Conservation (phyloP, 2,113 vertebrate genomes). For the Microtus oregoni region DNA sequence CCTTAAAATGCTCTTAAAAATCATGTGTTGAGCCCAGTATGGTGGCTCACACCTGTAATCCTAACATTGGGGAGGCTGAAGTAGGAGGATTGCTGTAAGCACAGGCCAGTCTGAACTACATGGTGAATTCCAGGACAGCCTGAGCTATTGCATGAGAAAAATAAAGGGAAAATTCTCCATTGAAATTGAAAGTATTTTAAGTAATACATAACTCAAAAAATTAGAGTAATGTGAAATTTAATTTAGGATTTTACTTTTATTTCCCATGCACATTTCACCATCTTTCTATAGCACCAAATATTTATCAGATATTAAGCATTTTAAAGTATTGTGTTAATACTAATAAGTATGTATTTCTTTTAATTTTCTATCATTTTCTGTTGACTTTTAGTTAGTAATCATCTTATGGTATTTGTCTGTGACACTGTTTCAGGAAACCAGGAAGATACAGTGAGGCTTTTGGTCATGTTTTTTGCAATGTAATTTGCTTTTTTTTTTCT, state of each 20-base stretch:
- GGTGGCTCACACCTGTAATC: background rate
- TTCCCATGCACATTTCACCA: background rate
- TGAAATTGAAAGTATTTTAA: background rate
- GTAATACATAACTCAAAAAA: background rate
- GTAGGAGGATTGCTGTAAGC: background rate
- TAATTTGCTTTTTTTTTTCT: slow-evolving; percentile 41
- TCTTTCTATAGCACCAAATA: background rate
- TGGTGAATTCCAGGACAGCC: background rate
- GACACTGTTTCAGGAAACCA: background rate
- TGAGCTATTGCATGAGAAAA: background rate
- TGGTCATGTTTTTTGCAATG: background rate
- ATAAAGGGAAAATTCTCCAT: background rate
- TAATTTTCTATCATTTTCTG: background rate
- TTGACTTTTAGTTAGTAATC: background rate
- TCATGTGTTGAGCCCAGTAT: background rate
- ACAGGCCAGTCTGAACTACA: background rate
- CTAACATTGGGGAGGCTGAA: background rate
- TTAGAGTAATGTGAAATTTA: background rate
- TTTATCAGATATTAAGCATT: background rate
- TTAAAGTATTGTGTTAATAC: background rate
- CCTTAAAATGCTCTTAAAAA: background rate
- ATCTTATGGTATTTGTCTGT: background rate
- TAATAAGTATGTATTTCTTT: background rate
- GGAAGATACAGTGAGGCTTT: background rate
- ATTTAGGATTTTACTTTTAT: background rate